phyloP scores from a whole-genome alignment of 2,888 invertebrate species.

The Rhamphomyia laevipes region DNA sequence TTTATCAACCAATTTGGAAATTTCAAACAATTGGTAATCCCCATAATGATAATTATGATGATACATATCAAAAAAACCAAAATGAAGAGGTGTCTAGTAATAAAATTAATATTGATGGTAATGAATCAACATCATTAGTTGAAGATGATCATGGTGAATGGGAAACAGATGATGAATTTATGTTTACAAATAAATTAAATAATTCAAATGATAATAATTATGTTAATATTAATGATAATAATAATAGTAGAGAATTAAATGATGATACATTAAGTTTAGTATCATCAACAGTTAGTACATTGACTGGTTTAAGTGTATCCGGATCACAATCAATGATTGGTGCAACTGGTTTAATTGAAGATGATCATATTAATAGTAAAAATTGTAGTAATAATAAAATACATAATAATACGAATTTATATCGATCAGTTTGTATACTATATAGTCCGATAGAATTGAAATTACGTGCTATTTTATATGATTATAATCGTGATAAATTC shows the following conservation, averaged over 20 bases:
- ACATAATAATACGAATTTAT: slow-evolving; percentile 16
- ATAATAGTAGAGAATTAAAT: slow-evolving; percentile 5
- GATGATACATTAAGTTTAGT: slow-evolving; percentile 12
- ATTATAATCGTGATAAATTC: slow-evolving; percentile 27
- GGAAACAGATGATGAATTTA: slow-evolving; percentile 36
- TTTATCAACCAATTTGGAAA: slow-evolving; percentile 38
- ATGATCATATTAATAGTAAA: neutral
- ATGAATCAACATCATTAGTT: slow-evolving; percentile 5
- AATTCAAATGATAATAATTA: slow-evolving; percentile 11
- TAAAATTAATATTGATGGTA: neutral
- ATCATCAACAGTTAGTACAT: slow-evolving; percentile 29
- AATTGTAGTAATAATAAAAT: neutral
- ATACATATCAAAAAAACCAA: neutral
- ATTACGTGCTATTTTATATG: slow-evolving; percentile 32
- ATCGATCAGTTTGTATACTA: slow-evolving; percentile 32
- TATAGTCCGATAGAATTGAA: slow-evolving; percentile 29
- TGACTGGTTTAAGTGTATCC: slow-evolving; percentile 23
- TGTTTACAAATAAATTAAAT: slow-evolving; percentile 23
- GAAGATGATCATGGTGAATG: slow-evolving; percentile 34
- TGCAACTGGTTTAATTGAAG: neutral
- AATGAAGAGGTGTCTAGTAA: neutral
- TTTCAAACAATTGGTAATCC: slow-evolving; percentile 29
- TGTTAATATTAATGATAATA: slow-evolving; percentile 1
- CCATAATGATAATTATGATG: slow-evolving; percentile 3
- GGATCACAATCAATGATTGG: neutral